Conservation (phyloP, 53 echinoderm and acorn worm species). For the Crossaster papposus region DNA sequence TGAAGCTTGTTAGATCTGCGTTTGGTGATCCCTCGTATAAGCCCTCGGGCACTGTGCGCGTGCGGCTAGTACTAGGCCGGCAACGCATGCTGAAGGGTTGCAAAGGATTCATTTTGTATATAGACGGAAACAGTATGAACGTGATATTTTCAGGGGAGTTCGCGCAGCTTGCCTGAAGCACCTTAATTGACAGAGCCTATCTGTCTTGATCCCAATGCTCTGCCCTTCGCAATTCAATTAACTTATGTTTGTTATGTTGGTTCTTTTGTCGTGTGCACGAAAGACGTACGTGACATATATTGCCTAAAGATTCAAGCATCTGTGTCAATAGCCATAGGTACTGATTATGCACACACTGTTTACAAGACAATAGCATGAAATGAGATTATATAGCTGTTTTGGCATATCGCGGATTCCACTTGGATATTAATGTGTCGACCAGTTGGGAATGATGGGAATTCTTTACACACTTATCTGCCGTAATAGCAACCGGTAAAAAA, state of each 20-base stretch:
- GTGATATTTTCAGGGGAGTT: background rate
- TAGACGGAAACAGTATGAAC: background rate
- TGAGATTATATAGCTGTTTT: too few species aligned
- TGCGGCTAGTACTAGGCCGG: too few species aligned
- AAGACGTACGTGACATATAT: too few species aligned
- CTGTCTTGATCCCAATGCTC: background rate
- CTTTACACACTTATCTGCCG: too few species aligned
- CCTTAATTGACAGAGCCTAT: background rate
- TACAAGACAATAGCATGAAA: too few species aligned
- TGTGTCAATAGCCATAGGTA: too few species aligned
- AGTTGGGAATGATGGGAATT: too few species aligned
- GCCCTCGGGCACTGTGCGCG: background rate
- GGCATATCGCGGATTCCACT: too few species aligned
- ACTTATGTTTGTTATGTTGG: background rate
- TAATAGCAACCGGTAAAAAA: too few species aligned
- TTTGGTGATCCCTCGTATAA: slow-evolving; percentile 23
- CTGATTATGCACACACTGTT: too few species aligned
- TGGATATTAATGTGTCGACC: too few species aligned
- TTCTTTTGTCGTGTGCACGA: background rate
- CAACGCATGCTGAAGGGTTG: background rate
- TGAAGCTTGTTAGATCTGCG: background rate
- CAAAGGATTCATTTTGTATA: background rate
- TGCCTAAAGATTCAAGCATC: too few species aligned
- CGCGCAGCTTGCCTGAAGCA: background rate
- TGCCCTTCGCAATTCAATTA: background rate